Percentiles rank a stretch among this genome's conserved stretches.
phyloP scores from a whole-genome alignment of 2,888 invertebrate species.

The Operophtera brumata region DNA sequence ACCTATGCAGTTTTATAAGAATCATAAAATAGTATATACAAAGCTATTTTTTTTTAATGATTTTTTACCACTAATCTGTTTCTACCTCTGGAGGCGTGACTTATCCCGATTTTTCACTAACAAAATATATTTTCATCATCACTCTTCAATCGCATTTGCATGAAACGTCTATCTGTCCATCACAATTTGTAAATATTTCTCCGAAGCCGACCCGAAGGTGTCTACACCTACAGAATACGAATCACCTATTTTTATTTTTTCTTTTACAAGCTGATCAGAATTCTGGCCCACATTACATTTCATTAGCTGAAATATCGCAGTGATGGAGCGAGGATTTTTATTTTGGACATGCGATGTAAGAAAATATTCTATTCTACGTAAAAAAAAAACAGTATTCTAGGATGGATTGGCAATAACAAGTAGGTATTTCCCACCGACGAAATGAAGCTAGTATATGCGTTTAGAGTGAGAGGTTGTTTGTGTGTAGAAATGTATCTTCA shows the following conservation, averaged over 20 bases:
- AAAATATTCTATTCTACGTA: too few species aligned
- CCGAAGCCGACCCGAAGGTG: constrained; percentile 23
- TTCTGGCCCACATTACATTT: constrained; percentile 36
- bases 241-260: constrained; percentile 31
- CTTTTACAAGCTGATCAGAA: constrained; percentile 33
- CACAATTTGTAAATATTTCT: constrained; percentile 52
- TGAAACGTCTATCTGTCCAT: constrained; percentile 43
- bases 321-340: constrained; percentile 4
- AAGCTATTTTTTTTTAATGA: too few species aligned
- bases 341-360: not conserved
- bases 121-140: constrained; percentile 18
- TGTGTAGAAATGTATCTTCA: too few species aligned
- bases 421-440: too few species aligned
- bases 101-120: not conserved
- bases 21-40: too few species aligned
- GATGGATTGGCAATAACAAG: too few species aligned
- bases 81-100: not conserved
- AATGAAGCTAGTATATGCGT: too few species aligned
- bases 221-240: constrained; percentile 29
- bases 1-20: too few species aligned
- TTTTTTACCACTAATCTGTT: too few species aligned
- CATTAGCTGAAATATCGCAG: constrained; percentile 26
- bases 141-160: constrained; percentile 25
- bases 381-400: too few species aligned
- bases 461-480: too few species aligned